Percentiles rank a stretch among this genome's conserved stretches.
phyloP scores from a whole-genome alignment of 1,140 invertebrate species.

The Pachypeltis micranthus region DNA sequence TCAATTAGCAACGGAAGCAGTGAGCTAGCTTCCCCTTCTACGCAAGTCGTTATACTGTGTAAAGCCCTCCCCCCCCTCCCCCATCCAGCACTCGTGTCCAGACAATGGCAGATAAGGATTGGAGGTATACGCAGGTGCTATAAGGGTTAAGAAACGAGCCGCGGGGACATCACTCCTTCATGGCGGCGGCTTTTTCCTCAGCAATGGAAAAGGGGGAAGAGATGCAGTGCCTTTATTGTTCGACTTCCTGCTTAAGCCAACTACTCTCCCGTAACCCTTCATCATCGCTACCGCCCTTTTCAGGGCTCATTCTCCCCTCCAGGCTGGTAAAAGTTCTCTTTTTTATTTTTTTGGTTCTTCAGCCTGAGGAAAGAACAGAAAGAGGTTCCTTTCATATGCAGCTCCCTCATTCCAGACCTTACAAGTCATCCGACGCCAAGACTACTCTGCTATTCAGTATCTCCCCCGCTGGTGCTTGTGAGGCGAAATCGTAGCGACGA shows the following conservation, averaged over 20 bases:
- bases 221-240: neutral
- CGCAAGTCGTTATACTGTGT: no score
- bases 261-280: no score
- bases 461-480: no score
- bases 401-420: no score
- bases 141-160: neutral
- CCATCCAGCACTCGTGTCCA: neutral
- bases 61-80: no score
- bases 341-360: neutral
- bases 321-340: neutral
- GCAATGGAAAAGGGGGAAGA: no score
- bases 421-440: no score
- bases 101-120: neutral
- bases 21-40: no score
- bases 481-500: no score
- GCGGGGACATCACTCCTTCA: neutral
- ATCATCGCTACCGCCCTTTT: neutral
- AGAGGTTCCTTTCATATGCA: neutral
- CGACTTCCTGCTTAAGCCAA: neutral
- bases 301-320: neutral
- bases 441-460: no score
- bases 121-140: neutral
- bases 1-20: neutral
- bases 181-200: neutral
- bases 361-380: neutral